Conservation (phyloP, 2,888 invertebrate genomes). For the Venustoraphidia nigricollis region DNA sequence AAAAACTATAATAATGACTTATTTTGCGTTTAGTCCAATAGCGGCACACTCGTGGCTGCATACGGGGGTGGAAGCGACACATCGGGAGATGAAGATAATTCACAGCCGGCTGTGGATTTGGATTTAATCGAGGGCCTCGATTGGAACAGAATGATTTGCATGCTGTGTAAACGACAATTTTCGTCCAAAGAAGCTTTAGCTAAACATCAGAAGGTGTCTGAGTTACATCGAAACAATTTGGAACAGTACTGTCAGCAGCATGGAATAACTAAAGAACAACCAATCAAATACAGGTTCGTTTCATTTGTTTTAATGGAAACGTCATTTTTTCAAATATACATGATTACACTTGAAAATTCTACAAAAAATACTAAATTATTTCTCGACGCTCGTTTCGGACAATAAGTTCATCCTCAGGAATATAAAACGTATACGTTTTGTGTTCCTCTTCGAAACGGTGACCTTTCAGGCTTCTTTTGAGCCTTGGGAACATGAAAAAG, state of each 20-base stretch:
- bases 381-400: too few species aligned
- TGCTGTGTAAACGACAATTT: slow-evolving; percentile 90
- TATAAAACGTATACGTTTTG: too few species aligned
- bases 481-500: too few species aligned
- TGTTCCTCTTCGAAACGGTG: too few species aligned
- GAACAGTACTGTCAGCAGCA: slow-evolving; percentile 20
- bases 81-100: slow-evolving; percentile 33
- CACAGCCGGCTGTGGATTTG: slow-evolving; percentile 29
- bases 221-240: slow-evolving; percentile 84
- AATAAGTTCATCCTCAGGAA: too few species aligned
- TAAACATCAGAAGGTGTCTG: slow-evolving; percentile 86
- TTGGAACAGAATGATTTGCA: slow-evolving; percentile 78
- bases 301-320: too few species aligned
- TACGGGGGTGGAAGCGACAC: slow-evolving; percentile 62
- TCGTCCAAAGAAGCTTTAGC: slow-evolving; percentile 74
- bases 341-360: too few species aligned
- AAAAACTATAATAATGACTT: not conserved
- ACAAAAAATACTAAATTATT: too few species aligned
- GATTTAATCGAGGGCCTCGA: slow-evolving; percentile 64
- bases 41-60: slow-evolving; percentile 49
- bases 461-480: too few species aligned
- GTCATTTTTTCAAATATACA: too few species aligned
- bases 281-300: too few species aligned
- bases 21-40: not conserved
- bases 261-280: not conserved